Evolutionary conservation across 2,888 invertebrate genomes (phyloP), one percentile per base, ranked within the genome.

Genomic region (Metallyticus violacea): DNA sequence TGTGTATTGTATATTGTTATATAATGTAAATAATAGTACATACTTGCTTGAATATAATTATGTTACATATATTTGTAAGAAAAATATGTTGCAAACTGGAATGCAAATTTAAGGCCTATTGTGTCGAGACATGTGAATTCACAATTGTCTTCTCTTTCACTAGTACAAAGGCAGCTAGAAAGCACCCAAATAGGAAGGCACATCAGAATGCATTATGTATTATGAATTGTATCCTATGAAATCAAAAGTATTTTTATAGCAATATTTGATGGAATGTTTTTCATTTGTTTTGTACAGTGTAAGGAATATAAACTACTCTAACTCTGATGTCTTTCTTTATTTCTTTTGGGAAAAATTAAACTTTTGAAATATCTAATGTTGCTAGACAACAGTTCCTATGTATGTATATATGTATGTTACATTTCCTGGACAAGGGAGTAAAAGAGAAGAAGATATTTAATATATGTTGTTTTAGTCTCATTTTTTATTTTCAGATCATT

Each of bases 201-300:
- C 25, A 81, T 25, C 30, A 27, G 29, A 7, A 28, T n/a, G 81
- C 30, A 30, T 29, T 81, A 30, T 81, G 25, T 81, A 30, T 29
- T 81, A 30, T n/a, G 40, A 29, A 30, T 25, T 81, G 81, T 81
- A 29, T 30, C 7, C n/a, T 81, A 40, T 30, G 40, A 40, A 25
- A 81, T 25, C 40, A 62, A 25, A 4, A 81, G 40, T 81, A 81
- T 81, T 81, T 81, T 81, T 81, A 81, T 81, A 81, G 30, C 25
- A 30, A 40, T 40, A 25, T 81, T 25, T 30, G 40, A 81, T n/a
- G 81, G 81, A 81, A 81, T 81, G 81, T 81, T 81, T 80, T 80
- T 7, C 26, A 40, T 62, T 81, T 81, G 81, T 81, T 81, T 81
- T 81, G 30, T 81, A 81, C 81, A 81, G 30, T 81, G 81, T 81